Conservation (phyloP, 2,888 invertebrate genomes). For the Oscheius sp. region DNA sequence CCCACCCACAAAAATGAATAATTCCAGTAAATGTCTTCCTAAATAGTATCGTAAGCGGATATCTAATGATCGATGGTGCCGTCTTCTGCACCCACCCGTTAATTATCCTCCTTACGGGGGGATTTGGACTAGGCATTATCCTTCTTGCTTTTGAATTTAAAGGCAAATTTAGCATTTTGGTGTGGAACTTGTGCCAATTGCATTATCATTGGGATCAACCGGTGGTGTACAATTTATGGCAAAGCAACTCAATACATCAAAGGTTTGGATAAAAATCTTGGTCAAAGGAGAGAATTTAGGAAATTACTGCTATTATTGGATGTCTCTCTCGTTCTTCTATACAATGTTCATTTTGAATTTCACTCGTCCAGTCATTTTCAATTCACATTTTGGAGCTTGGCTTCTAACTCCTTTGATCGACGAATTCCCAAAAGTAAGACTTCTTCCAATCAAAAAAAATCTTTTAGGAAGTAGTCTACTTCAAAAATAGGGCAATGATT, state of each 20-base stretch:
- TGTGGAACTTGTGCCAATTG: constrained; percentile 14
- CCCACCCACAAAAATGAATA: background rate
- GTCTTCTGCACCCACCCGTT: constrained; percentile 19
- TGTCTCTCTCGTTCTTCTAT: background rate
- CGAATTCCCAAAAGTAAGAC: background rate
- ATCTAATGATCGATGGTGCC: constrained; percentile 6
- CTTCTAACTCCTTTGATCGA: background rate
- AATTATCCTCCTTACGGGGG: constrained; percentile 16
- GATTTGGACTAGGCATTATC: background rate
- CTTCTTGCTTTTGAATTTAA: background rate
- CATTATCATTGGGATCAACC: constrained; percentile 4
- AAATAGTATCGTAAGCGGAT: constrained; percentile 6
- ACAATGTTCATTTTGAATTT: background rate
- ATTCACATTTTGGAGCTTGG: constrained; percentile 15
- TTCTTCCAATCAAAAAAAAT: background rate
- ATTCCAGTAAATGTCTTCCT: constrained; percentile 3
- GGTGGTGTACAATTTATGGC: constrained; percentile 2
- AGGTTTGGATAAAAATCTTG: background rate
- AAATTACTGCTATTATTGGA: background rate
- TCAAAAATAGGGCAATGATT: background rate
- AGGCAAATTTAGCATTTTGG: constrained; percentile 1
- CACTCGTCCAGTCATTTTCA: constrained; percentile 7
- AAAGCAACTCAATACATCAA: background rate
- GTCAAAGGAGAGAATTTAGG: no score
- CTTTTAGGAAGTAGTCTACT: background rate